phyloP scores from a whole-genome alignment of 2,888 invertebrate species.

The Hyalella azteca region DNA sequence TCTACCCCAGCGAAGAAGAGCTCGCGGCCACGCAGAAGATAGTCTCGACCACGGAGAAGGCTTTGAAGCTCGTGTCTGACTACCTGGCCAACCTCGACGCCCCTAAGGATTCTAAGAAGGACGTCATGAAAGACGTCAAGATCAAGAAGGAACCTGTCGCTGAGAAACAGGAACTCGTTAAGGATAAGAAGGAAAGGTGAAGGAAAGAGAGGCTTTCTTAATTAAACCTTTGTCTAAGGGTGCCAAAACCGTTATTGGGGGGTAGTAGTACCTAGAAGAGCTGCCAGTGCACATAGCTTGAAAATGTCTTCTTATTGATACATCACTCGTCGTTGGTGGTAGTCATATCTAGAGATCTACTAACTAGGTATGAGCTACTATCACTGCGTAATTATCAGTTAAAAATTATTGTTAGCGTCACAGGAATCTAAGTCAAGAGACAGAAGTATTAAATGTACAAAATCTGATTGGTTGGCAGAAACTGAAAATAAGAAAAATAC shows the following conservation, averaged over 20 bases:
- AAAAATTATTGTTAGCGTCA: too few relatives aligned
- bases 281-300: too few relatives aligned
- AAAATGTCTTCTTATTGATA: too few relatives aligned
- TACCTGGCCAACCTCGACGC: constrained; percentile 73
- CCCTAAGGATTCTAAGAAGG: constrained; percentile 63
- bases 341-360: too few relatives aligned
- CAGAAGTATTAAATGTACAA: too few relatives aligned
- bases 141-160: constrained; percentile 3
- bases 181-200: constrained; percentile 64
- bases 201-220: background rate
- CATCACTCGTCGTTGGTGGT: too few relatives aligned
- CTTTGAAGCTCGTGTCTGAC: constrained; percentile 93
- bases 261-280: background rate
- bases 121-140: constrained; percentile 50
- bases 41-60: constrained; percentile 90
- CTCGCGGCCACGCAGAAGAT: constrained; percentile 78
- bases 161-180: constrained; percentile 61
- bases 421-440: too few relatives aligned
- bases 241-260: background rate
- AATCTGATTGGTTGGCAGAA: too few relatives aligned
- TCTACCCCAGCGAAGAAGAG: constrained; percentile 81
- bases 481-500: too few relatives aligned
- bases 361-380: too few relatives aligned
- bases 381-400: too few relatives aligned
- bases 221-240: background rate